These are phyloP conservation scores for Metaphire vulgaris DNA, from an alignment of 1,140 invertebrate species.

Conservation along the genomic window DNA sequence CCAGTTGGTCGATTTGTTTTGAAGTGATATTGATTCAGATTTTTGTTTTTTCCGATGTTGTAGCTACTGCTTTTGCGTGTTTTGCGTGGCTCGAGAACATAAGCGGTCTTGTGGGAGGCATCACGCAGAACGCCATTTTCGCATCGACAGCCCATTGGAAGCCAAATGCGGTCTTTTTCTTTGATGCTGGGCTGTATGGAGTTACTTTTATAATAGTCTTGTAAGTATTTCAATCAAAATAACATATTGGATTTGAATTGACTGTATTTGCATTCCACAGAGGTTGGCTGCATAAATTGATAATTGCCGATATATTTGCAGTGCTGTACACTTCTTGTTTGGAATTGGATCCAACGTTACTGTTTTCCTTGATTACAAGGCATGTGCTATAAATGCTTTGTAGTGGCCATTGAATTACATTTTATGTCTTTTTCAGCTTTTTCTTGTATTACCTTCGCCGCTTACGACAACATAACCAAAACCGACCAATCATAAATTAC, in stretches of 20 bases:
- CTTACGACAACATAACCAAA: background rate
- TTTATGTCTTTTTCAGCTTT: background rate
- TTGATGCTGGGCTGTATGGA: background rate
- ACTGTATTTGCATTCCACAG: too few species aligned
- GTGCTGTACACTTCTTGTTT: too few species aligned
- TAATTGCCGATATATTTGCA: too few species aligned
- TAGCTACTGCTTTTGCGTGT: background rate
- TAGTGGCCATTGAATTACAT: too few species aligned
- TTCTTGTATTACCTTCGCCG: background rate
- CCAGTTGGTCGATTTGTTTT: too few species aligned
- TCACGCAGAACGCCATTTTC: background rate
- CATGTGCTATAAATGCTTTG: too few species aligned
- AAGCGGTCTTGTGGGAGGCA: background rate
- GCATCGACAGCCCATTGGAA: background rate
- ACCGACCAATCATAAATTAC: background rate
- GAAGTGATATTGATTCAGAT: too few species aligned
- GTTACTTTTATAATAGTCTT: background rate
- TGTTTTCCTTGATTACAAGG: too few species aligned
- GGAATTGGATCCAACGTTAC: too few species aligned
- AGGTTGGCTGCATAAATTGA: too few species aligned
- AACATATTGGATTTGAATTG: too few species aligned
- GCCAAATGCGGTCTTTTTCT: background rate
- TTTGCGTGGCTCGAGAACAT: background rate
- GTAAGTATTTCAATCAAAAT: background rate
- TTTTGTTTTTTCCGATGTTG: background rate